Evolutionary conservation across 2,797 vertebrate species (phyloP).

Genomic region (Allobates femoralis): DNA sequence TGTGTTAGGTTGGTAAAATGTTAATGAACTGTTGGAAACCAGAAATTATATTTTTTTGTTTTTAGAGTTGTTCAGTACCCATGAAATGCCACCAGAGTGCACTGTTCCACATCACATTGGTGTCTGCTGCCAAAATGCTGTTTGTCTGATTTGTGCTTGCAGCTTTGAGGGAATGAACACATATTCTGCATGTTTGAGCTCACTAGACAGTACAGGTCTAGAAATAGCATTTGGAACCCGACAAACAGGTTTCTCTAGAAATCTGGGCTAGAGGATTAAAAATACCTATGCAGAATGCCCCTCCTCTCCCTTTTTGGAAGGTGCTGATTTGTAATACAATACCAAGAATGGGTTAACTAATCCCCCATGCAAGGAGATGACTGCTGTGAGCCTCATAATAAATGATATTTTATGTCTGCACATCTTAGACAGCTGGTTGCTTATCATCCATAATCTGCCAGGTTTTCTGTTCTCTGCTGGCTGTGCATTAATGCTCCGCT

Average conservation of each 20-base stretch:
- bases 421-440: slow-evolving; percentile 61
- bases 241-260: slow-evolving; percentile 33
- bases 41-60: neutral
- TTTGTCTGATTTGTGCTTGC: slow-evolving; percentile 11
- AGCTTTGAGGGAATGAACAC: slow-evolving; percentile 43
- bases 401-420: slow-evolving; percentile 3
- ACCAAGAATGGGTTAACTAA: slow-evolving; percentile 39
- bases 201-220: slow-evolving; percentile 61
- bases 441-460: slow-evolving; percentile 58
- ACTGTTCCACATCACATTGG: slow-evolving; percentile 40
- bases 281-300: slow-evolving; percentile 43
- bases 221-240: slow-evolving; percentile 43
- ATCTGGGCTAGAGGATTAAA: slow-evolving; percentile 8
- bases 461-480: slow-evolving; percentile 51
- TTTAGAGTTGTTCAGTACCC: neutral
- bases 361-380: slow-evolving; percentile 58
- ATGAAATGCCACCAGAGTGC: slow-evolving; percentile 39
- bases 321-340: slow-evolving; percentile 30
- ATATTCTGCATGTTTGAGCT: slow-evolving; percentile 61
- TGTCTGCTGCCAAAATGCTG: neutral
- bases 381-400: neutral
- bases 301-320: neutral
- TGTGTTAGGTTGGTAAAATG: too few relatives aligned
- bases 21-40: too few relatives aligned
- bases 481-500: slow-evolving; percentile 58